Evolutionary conservation across 1,140 invertebrate genomes (phyloP), one percentile per base, ranked within the genome.

Genomic region (Elymnias hypermnestra): DNA sequence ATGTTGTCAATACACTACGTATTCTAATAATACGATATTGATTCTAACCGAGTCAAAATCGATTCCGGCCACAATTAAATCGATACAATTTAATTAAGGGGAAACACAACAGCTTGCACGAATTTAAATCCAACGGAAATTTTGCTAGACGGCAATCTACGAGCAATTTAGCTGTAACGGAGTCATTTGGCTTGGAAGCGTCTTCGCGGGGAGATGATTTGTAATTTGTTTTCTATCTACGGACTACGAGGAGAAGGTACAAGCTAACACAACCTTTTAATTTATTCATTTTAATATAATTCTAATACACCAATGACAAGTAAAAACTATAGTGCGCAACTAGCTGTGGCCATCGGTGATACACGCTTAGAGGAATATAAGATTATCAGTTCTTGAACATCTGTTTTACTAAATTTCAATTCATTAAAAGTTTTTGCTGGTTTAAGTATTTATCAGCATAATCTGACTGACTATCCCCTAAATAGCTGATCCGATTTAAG

Each of bases 131-230:
- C 57, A 70, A 63, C 70, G 75, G 75, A 79, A 79, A 83, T 83
- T 79, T 79, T 81, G 63, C 66, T 51, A 58, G 58, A 55, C 64
- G 60, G 63, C 67, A 69, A 72, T 74, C 63, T 70, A 59, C 35
- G 45, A 66, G 76, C 75, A 81, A 83, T 83, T 81, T 83, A 77
- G 71, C 56, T 71, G 64, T 74, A 79, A 81, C 77, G 77, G 76
- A 83, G 65, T 79, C 76, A 79, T 83, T 82, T 81, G 72, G 66
- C 47, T 45, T 45, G 56, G 55, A 6, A 49, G 66, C 53, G 63
- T 75, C 74, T 72, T 76, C 61, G 61, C 57, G 63, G 62, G 33
- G 69, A 83, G 76, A 81, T 83, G 79, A 83, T 81, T 81, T 75
- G 74, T 77, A 83, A 83, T 82, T 79, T 83, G 76, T 83, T 83